A percentile compares a stretch with the other conserved stretches of the same genome.
Conservation (phyloP, 2,797 vertebrate species). For the Hyperoplus lanceolatus region DNA sequence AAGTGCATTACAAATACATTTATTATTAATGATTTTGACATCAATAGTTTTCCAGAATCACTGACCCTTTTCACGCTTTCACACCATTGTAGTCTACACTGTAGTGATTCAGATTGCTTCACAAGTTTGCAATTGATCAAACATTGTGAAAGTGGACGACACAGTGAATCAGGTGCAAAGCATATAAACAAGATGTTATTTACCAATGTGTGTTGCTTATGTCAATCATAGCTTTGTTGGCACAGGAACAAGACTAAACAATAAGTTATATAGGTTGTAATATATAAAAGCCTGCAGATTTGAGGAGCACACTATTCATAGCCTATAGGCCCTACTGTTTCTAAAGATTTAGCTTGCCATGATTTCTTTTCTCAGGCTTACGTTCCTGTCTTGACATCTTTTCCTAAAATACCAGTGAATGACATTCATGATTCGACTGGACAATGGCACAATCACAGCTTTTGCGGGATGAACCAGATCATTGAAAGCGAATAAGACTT, state of each 20-base stretch:
- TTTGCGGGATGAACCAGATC: constrained; percentile 73
- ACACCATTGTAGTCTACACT: no score
- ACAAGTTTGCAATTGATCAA: no score
- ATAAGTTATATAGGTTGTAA: constrained; percentile 9
- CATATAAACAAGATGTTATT: not conserved
- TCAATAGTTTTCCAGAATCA: no score
- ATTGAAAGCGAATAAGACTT: constrained; percentile 62
- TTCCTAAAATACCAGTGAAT: constrained; percentile 82
- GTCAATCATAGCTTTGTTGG: not conserved
- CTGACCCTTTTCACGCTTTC: no score
- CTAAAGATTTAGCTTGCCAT: constrained; percentile 51
- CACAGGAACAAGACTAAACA: constrained; percentile 4
- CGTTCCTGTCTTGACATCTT: constrained; percentile 61
- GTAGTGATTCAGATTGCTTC: no score
- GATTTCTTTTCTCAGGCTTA: constrained; percentile 58
- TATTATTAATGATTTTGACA: no score
- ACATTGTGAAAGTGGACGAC: no score
- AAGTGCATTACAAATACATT: no score
- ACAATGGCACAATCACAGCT: constrained; percentile 72
- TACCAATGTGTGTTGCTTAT: not conserved
- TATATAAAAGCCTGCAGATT: constrained; percentile 24
- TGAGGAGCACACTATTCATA: constrained; percentile 46
- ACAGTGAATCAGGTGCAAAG: no score
- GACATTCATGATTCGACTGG: constrained; percentile 58
- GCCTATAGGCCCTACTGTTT: constrained; percentile 9